A percentile compares a stretch with the other conserved stretches of the same genome.
Conservation (phyloP, 2,888 invertebrate species). For the Trissolcus japonicus region DNA sequence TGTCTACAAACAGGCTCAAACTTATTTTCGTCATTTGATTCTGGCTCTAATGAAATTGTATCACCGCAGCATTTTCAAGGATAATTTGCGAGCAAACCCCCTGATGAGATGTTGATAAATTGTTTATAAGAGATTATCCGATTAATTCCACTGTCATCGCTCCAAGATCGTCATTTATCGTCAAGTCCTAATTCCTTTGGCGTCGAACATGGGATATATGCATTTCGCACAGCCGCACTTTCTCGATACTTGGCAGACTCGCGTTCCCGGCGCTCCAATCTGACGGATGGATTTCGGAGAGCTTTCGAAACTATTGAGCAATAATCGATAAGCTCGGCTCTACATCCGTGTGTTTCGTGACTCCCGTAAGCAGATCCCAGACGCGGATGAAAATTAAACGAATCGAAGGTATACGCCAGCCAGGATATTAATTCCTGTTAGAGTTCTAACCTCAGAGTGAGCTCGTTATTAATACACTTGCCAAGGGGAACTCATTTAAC, state of each 20-base stretch:
- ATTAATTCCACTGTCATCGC: neutral
- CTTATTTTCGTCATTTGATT: conserved; percentile 10
- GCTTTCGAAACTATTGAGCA: conserved; percentile 45
- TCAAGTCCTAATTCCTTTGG: conserved; percentile 22
- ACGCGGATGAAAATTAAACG: conserved; percentile 40
- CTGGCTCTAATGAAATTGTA: no score
- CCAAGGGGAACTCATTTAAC: conserved; percentile 23
- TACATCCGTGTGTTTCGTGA: conserved; percentile 26
- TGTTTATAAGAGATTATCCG: conserved; percentile 7
- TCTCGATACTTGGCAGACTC: conserved; percentile 15
- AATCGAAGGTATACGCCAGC: conserved; percentile 35
- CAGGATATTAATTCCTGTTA: conserved; percentile 45
- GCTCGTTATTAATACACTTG: conserved; percentile 41
- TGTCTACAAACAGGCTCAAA: neutral
- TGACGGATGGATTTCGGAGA: conserved; percentile 41
- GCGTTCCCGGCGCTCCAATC: conserved; percentile 28
- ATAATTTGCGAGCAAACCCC: no score
- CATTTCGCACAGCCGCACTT: conserved; percentile 10
- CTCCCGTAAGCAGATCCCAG: conserved; percentile 35
- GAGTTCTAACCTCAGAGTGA: conserved; percentile 37
- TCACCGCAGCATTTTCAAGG: no score
- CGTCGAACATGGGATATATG: conserved; percentile 5
- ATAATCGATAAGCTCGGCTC: conserved; percentile 42
- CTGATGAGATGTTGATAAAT: no score
- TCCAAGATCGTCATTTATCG: conserved; percentile 4